Conservation (phyloP, 2,888 invertebrate genomes). For the Andricus curvator region DNA sequence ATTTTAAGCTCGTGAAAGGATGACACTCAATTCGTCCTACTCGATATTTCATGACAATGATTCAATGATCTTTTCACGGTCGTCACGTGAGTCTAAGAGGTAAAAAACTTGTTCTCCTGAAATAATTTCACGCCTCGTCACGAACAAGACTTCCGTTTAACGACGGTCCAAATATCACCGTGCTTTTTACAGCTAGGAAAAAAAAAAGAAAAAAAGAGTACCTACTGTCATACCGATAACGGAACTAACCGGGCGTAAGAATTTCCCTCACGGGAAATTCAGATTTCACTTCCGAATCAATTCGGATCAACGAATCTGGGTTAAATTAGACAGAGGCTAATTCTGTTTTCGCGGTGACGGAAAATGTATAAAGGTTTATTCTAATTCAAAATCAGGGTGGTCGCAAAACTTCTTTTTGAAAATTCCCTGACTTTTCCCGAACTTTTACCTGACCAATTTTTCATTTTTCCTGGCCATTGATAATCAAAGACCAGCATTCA, state of each 20-base stretch:
- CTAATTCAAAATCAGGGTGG: neutral
- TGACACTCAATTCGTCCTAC: slow-evolving; percentile 35
- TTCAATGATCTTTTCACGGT: slow-evolving; percentile 48
- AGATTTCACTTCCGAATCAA: slow-evolving; percentile 3
- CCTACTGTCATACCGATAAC: slow-evolving; percentile 25
- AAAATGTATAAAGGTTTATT: neutral
- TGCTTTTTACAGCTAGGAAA: slow-evolving; percentile 40
- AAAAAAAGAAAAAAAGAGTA: neutral
- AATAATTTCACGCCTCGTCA: slow-evolving; percentile 58
- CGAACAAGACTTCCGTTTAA: slow-evolving; percentile 51
- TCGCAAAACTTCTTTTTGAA: too few species aligned
- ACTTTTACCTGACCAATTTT: too few species aligned
- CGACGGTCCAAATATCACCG: slow-evolving; percentile 38
- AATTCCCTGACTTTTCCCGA: too few species aligned
- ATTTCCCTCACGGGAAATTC: slow-evolving; percentile 24
- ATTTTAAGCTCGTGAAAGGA: slow-evolving; percentile 18
- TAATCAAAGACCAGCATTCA: too few species aligned
- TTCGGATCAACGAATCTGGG: slow-evolving; percentile 32
- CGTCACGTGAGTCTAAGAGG: slow-evolving; percentile 39
- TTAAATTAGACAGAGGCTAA: slow-evolving; percentile 16
- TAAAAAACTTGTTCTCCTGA: slow-evolving; percentile 42
- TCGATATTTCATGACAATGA: slow-evolving; percentile 14
- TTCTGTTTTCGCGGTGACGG: neutral
- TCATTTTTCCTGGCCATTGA: too few species aligned
- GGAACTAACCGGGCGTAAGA: slow-evolving; percentile 33